Evolutionary conservation across 2,797 vertebrate genomes (phyloP), one percentile per base, ranked within the genome.

Genomic region (Ceryle rudis): DNA sequence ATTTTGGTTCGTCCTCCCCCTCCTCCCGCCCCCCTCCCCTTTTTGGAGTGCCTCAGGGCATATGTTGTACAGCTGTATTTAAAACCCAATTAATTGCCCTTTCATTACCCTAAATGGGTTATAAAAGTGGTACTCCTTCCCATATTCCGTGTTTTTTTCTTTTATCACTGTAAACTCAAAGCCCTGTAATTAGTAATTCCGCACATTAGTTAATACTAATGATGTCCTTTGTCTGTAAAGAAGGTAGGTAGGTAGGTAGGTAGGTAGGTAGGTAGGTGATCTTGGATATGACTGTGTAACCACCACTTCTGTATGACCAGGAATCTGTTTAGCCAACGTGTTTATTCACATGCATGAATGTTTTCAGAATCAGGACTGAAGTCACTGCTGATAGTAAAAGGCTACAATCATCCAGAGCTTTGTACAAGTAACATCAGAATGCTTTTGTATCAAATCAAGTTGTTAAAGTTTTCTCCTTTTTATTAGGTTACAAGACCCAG

Each of bases 401-500:
- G 9, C 41, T 72, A 16, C 37, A 13, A 14, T 73, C 39, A 90
- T 57, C 35, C 19, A 57, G 49, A 86, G 55, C 65, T 79, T 85
- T 85, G 64, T 66, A 62, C 7, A 37, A 54, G 31, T 72, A 73
- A 10, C 9, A n/a, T 33, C 14, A 23, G 42, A 85, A 85, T 72
- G 35, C 28, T 73, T 91, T 81, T 89, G 41, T 80, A 37, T 80
- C 79, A 70, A 66, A 87, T 77, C 25, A 67, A 89, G n/a, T 75
- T 52, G 8, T 82, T 91, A 72, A 92, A 54, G 31, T 58, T 89
- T 88, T 12, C 2, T 96, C 64, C 80, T 66, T 75, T 58, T 81
- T 44, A 74, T 47, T 90, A 99, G 99, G 98, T 99, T 92, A 99
- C 99, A 57, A 98, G 99, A 89, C 99, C 99, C 11, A 98, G 99